A percentile compares a stretch with the other conserved stretches of the same genome.
phyloP scores from a whole-genome alignment of 2,113 vertebrate genomes.

The Passer domesticus region DNA sequence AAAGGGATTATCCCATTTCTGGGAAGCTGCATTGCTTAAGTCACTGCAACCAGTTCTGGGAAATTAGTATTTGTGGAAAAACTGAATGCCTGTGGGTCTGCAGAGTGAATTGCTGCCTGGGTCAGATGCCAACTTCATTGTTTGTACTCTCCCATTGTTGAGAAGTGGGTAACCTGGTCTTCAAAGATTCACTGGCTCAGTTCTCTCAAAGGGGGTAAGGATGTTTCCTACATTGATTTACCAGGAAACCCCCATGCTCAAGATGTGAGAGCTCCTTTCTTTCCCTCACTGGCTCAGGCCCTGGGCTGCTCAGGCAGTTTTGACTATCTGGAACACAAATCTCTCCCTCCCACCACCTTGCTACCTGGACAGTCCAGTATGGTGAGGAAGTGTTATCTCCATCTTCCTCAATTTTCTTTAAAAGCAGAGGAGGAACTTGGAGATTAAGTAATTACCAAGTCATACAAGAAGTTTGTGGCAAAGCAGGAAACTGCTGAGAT shows the following conservation, averaged over 20 bases:
- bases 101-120: background rate
- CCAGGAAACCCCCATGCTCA: background rate
- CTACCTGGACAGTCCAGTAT: background rate
- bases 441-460: conserved; percentile 13
- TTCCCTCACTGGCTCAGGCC: background rate
- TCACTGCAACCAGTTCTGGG: background rate
- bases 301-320: background rate
- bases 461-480: conserved; percentile 7
- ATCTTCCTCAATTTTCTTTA: conserved; percentile 20
- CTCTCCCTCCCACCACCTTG: background rate
- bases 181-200: background rate
- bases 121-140: background rate
- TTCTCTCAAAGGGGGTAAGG: background rate
- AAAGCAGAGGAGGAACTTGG: conserved; percentile 4
- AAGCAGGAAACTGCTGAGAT: conserved; percentile 30
- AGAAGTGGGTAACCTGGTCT: background rate
- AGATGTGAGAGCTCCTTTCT: background rate
- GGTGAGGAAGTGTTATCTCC: background rate
- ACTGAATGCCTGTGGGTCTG: background rate
- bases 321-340: background rate
- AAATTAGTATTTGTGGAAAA: conserved; percentile 12
- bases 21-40: conserved; percentile 15
- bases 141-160: background rate
- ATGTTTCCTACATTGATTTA: background rate
- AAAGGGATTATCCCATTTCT: conserved; percentile 24